Evolutionary conservation across 2,888 invertebrate species (phyloP).

Genomic region (Tyria jacobaeae): DNA sequence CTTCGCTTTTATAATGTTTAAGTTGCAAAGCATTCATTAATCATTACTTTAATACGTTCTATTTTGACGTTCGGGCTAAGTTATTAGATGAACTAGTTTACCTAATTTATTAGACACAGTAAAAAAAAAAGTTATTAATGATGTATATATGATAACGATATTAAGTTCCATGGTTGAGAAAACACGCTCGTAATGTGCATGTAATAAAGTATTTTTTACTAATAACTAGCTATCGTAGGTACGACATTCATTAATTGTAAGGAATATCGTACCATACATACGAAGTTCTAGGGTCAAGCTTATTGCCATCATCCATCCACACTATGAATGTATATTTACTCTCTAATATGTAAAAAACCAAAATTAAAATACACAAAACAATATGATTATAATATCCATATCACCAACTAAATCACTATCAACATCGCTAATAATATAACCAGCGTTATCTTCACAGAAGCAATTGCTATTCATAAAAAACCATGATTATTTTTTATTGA

Average conservation of each 20-base stretch:
- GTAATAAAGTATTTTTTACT: background rate
- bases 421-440: background rate
- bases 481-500: slow-evolving; percentile 42
- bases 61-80: slow-evolving; percentile 46
- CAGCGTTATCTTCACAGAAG: slow-evolving; percentile 24
- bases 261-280: no score
- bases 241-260: no score
- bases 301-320: no score
- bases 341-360: no score
- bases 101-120: slow-evolving; percentile 48
- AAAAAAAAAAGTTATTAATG: slow-evolving; percentile 62
- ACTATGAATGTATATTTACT: no score
- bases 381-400: no score
- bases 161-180: slow-evolving; percentile 32
- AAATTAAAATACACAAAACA: no score
- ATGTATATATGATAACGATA: slow-evolving; percentile 59
- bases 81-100: slow-evolving; percentile 39
- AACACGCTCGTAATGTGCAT: background rate
- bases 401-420: no score
- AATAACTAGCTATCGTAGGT: no score
- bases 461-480: slow-evolving; percentile 35
- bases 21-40: slow-evolving; percentile 56
- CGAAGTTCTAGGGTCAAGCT: no score
- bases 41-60: slow-evolving; percentile 60
- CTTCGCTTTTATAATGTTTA: background rate